Evolutionary conservation across 2,113 vertebrate species (phyloP).

Genomic region (Crotalus tigris): DNA sequence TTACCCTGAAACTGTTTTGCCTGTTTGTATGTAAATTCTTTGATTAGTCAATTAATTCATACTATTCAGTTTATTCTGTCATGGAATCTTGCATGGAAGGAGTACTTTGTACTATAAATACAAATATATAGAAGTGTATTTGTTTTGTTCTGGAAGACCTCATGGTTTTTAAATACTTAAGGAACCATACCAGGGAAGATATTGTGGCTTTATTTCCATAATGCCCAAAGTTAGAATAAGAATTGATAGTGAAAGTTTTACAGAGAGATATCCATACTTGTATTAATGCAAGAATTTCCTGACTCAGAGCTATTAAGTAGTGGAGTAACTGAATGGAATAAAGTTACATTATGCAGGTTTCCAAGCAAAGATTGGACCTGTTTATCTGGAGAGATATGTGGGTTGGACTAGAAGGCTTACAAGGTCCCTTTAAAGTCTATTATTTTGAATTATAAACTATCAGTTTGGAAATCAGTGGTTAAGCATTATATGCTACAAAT

Average conservation of each 20-base stretch:
- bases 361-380: not conserved
- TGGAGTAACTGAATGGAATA: not conserved
- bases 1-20: not conserved
- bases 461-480: not conserved
- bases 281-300: not conserved
- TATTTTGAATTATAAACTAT: not conserved
- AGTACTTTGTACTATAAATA: too few relatives aligned
- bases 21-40: not conserved
- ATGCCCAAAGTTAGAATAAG: too few relatives aligned
- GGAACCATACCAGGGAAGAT: not conserved
- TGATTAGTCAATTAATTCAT: too few relatives aligned
- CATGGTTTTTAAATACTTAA: not conserved
- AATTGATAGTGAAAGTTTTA: too few relatives aligned
- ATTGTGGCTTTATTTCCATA: not conserved
- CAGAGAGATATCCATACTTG: not conserved
- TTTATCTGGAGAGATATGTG: not conserved
- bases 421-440: not conserved
- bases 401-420: not conserved
- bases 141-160: not conserved
- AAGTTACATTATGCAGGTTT: not conserved
- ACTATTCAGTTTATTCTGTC: too few relatives aligned
- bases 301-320: not conserved
- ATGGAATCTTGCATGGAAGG: too few relatives aligned
- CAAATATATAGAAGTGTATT: not conserved
- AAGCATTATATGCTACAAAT: not conserved